A percentile compares a stretch with the other conserved stretches of the same genome.
These are phyloP conservation scores for Rhinopithecus roxellana DNA, from an alignment of 2,113 vertebrate species.

Conservation along the genomic window DNA sequence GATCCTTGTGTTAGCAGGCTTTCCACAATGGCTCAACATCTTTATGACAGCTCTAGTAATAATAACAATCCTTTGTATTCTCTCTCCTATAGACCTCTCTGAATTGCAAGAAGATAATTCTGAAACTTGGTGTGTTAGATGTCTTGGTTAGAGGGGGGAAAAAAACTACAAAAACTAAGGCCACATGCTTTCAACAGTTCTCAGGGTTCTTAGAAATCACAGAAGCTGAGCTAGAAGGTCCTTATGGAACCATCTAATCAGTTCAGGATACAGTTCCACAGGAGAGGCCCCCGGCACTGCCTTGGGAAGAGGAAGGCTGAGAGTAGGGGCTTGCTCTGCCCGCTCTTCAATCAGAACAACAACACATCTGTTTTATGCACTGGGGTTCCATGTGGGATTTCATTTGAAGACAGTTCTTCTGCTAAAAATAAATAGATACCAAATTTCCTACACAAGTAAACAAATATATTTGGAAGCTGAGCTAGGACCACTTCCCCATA, in stretches of 20 bases:
- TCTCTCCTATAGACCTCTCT: background rate
- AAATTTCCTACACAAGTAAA: background rate
- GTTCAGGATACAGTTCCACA: background rate
- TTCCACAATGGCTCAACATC: constrained; percentile 27
- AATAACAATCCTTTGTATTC: background rate
- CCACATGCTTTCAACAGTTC: background rate
- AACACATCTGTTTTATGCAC: background rate
- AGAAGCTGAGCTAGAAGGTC: background rate
- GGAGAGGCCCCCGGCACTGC: background rate
- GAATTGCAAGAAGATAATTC: background rate
- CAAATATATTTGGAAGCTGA: background rate
- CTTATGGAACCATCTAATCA: background rate
- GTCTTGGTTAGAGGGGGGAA: background rate
- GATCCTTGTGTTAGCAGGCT: constrained; percentile 49
- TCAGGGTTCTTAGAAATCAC: background rate
- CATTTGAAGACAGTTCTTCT: background rate
- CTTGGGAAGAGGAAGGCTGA: background rate
- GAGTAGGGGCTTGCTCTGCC: too few relatives aligned
- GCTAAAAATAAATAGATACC: background rate
- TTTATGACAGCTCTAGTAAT: background rate
- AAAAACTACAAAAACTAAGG: constrained; percentile 12
- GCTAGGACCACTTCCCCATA: background rate
- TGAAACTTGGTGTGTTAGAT: background rate
- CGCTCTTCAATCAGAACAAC: background rate
- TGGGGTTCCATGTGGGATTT: background rate